A percentile compares a stretch with the other conserved stretches of the same genome.
These are phyloP conservation scores for Disparrhopalites patrizii DNA, from an alignment of 2,888 invertebrate genomes.

Conservation along the genomic window DNA sequence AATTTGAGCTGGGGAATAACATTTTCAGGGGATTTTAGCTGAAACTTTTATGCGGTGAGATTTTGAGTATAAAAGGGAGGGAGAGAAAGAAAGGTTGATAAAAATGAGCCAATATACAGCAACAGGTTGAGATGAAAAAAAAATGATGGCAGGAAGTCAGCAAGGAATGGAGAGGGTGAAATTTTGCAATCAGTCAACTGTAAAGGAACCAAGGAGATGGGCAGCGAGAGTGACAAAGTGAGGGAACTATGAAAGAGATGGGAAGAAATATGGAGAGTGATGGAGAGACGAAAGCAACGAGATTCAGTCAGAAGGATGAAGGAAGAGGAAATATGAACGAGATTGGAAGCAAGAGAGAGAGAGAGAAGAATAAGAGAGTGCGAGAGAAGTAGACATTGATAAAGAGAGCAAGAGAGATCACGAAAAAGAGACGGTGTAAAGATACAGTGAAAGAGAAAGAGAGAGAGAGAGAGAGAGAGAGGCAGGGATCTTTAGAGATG, in stretches of 20 bases:
- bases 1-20: neutral
- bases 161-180: slow-evolving; percentile 3
- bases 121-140: slow-evolving; percentile 22
- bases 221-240: neutral
- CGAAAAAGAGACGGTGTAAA: neutral
- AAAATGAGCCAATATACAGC: slow-evolving; percentile 15
- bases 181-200: slow-evolving; percentile 20
- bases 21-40: too few species aligned
- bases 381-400: slow-evolving; percentile 22
- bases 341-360: neutral
- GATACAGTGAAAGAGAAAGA: neutral
- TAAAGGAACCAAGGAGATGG: neutral
- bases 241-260: neutral
- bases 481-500: neutral
- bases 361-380: neutral
- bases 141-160: neutral
- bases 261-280: neutral
- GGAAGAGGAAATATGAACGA: neutral
- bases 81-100: neutral
- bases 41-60: too few species aligned
- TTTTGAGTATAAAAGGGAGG: neutral
- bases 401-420: neutral
- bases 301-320: neutral
- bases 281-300: neutral
- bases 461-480: neutral